Evolutionary conservation across 64 coral and sea anemone genomes (phyloP).

Genomic region (Montipora capricornis): DNA sequence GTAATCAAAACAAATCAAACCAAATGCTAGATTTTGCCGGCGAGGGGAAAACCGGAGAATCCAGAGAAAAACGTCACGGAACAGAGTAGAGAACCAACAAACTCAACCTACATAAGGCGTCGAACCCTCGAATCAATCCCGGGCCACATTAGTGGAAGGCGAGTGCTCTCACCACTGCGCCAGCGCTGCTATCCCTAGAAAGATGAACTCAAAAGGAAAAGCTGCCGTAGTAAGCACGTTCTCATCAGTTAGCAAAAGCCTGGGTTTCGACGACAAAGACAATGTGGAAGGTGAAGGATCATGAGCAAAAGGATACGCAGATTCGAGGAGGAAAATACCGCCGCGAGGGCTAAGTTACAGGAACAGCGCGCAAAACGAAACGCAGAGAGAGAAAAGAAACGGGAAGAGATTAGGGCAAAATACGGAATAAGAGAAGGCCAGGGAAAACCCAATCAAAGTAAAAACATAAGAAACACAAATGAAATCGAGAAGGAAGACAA

Average conservation of each 20-base stretch:
- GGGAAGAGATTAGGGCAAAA: conserved; percentile 85
- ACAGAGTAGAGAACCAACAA: too few species aligned
- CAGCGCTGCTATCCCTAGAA: background rate
- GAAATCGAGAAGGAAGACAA: background rate
- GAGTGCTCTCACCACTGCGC: too few species aligned
- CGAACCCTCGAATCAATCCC: too few species aligned
- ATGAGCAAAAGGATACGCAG: conserved; percentile 81
- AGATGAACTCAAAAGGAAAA: conserved; percentile 69
- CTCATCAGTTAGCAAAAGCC: conserved; percentile 69
- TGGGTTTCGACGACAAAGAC: conserved; percentile 68
- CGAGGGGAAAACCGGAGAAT: too few species aligned
- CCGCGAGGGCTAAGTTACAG: conserved; percentile 72
- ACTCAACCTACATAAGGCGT: too few species aligned
- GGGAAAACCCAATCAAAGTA: conserved; percentile 12
- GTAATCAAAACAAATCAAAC: too few species aligned
- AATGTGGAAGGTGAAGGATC: conserved; percentile 11
- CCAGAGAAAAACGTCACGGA: too few species aligned
- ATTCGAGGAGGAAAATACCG: conserved; percentile 69
- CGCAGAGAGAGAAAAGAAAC: conserved; percentile 86
- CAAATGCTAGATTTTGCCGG: too few species aligned
- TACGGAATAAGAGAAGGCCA: conserved; percentile 78
- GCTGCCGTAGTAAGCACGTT: conserved; percentile 69
- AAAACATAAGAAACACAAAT: background rate
- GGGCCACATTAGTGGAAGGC: too few species aligned
- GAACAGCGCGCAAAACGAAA: conserved; percentile 75